phyloP scores from a whole-genome alignment of 2,888 invertebrate species.

The Drosophila cognata region DNA sequence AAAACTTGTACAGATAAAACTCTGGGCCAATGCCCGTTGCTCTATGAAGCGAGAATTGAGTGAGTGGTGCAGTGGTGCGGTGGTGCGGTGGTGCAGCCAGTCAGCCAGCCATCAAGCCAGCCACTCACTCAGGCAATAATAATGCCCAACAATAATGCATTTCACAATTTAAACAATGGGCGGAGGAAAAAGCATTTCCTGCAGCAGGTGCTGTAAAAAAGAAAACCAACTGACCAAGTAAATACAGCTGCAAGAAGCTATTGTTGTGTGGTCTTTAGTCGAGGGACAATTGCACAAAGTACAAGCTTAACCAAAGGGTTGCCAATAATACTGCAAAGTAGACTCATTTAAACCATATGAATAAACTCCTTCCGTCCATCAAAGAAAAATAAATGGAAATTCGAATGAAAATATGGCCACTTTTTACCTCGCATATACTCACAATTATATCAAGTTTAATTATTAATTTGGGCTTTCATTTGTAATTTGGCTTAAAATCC shows the following conservation, averaged over 20 bases:
- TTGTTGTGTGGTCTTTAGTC: neutral
- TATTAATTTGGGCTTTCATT: neutral
- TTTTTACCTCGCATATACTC: neutral
- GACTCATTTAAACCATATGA: neutral
- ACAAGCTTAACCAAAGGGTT: neutral
- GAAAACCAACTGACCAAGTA: constrained; percentile 7
- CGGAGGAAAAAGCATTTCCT: constrained; percentile 29
- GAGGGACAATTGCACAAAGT: neutral
- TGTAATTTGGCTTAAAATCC: neutral
- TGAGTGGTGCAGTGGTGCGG: constrained; percentile 7
- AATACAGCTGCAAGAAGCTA: neutral
- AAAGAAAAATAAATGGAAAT: neutral
- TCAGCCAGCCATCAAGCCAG: constrained; percentile 11
- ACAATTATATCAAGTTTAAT: neutral
- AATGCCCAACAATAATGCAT: constrained; percentile 38
- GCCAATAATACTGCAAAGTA: neutral
- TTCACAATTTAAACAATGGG: constrained; percentile 32
- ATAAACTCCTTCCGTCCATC: neutral
- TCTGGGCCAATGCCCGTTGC: constrained; percentile 65
- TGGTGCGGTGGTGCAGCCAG: constrained; percentile 16
- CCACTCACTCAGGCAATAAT: constrained; percentile 23
- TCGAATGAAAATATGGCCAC: neutral
- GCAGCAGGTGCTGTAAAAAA: constrained; percentile 20
- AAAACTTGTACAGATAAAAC: constrained; percentile 21
- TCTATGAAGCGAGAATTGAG: constrained; percentile 45